Evolutionary conservation across 1,140 invertebrate genomes (phyloP).

Genomic region (Eueides isabella): DNA sequence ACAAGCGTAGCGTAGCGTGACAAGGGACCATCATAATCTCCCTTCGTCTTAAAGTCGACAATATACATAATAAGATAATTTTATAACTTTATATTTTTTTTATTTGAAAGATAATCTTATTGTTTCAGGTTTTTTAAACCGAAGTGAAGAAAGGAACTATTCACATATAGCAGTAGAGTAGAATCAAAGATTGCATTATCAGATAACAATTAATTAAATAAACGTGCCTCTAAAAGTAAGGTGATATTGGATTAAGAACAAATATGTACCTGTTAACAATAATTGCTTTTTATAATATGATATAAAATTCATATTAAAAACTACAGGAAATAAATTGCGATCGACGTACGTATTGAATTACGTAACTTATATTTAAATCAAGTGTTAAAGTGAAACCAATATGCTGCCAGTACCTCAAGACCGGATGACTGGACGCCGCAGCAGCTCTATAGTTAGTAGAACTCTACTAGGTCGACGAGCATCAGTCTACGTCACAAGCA

Average conservation of each 20-base stretch:
- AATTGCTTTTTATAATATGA: background rate
- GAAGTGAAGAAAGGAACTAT: background rate
- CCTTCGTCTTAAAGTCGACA: no score
- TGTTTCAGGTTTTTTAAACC: conserved; percentile 39
- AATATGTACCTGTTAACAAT: background rate
- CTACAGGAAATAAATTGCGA: background rate
- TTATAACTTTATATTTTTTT: no score
- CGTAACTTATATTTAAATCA: background rate
- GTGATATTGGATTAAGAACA: conserved; percentile 15
- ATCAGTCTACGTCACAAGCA: conserved; percentile 80
- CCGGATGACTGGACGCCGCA: conserved; percentile 82
- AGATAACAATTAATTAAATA: conserved; percentile 25
- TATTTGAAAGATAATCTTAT: no score
- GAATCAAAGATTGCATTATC: background rate
- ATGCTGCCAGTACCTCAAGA: conserved; percentile 81
- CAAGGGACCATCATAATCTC: no score
- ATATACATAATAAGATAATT: no score
- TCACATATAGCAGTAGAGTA: background rate
- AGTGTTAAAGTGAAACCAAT: conserved; percentile 10
- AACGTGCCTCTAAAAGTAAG: conserved; percentile 42
- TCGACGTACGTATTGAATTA: background rate
- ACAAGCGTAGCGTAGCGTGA: no score
- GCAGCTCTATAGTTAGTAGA: conserved; percentile 83
- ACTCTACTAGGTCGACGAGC: conserved; percentile 82
- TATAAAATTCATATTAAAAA: background rate